Conservation (phyloP, 2,888 invertebrate species). For the Oscheius sp. region DNA sequence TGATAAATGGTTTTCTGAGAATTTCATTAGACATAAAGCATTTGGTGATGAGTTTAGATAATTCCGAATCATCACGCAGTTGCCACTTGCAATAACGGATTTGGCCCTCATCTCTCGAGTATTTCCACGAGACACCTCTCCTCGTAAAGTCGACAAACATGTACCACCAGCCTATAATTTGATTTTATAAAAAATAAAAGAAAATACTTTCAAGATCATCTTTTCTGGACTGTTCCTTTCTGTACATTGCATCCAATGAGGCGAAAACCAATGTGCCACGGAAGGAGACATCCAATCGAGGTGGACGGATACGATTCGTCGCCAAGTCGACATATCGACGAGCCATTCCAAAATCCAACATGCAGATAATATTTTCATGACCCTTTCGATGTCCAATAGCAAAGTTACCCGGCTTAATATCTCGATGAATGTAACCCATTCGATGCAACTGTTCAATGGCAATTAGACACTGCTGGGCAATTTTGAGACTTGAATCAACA, state of each 20-base stretch:
- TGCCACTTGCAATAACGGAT: no score
- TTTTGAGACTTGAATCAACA: slow-evolving; percentile 50
- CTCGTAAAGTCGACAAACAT: slow-evolving; percentile 66
- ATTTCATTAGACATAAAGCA: no score
- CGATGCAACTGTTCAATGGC: slow-evolving; percentile 58
- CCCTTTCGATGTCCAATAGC: slow-evolving; percentile 54
- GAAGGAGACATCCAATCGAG: slow-evolving; percentile 57
- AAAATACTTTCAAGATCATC: slow-evolving; percentile 61
- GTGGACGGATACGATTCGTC: slow-evolving; percentile 50
- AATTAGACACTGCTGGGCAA: slow-evolving; percentile 53
- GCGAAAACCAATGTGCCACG: slow-evolving; percentile 69
- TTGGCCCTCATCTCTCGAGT: slow-evolving; percentile 51
- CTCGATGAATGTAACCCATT: slow-evolving; percentile 65
- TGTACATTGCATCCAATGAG: slow-evolving; percentile 56
- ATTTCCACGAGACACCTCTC: slow-evolving; percentile 62
- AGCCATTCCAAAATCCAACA: slow-evolving; percentile 67
- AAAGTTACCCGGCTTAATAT: slow-evolving; percentile 64
- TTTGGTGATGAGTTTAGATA: no score
- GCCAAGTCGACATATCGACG: slow-evolving; percentile 47
- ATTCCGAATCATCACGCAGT: no score
- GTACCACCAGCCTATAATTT: slow-evolving; percentile 66
- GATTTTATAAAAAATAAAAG: no score
- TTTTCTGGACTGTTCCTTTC: no score
- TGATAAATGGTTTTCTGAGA: no score
- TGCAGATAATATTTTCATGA: slow-evolving; percentile 57